A percentile compares a stretch with the other conserved stretches of the same genome.
Conservation (phyloP, 2,888 invertebrate species). For the Mamestra brassicae region DNA sequence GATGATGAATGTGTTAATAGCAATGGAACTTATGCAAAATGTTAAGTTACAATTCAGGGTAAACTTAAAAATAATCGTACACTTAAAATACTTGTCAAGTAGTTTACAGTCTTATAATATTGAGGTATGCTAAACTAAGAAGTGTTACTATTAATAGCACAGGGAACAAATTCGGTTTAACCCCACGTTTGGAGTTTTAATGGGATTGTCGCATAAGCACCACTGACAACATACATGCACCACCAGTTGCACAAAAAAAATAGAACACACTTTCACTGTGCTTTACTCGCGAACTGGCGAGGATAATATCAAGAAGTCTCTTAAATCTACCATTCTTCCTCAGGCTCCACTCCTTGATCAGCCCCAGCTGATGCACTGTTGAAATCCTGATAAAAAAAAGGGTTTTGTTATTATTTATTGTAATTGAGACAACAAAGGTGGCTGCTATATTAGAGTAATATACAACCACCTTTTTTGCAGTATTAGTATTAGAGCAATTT, state of each 20-base stretch:
- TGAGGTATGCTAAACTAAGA: constrained; percentile 55
- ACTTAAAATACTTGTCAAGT: constrained; percentile 75
- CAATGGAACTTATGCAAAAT: constrained; percentile 77
- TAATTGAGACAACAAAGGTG: not conserved
- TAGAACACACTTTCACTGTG: constrained; percentile 64
- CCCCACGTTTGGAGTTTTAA: constrained; percentile 35
- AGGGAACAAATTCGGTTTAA: constrained; percentile 62
- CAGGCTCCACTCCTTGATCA: constrained; percentile 85
- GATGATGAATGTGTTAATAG: constrained; percentile 75
- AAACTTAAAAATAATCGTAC: constrained; percentile 69
- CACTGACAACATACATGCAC: constrained; percentile 79
- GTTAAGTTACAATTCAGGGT: constrained; percentile 48
- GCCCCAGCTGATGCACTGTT: constrained; percentile 75
- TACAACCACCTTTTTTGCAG: too few relatives aligned
- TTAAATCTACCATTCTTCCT: constrained; percentile 90
- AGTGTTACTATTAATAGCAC: constrained; percentile 46
- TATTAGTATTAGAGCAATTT: too few relatives aligned
- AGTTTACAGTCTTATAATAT: constrained; percentile 70
- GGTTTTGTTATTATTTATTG: not conserved
- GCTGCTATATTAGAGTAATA: too few relatives aligned
- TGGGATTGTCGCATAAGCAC: constrained; percentile 76
- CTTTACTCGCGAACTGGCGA: constrained; percentile 45
- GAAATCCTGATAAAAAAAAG: constrained; percentile 76
- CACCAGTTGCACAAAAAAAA: constrained; percentile 77
- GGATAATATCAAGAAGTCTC: constrained; percentile 73